Percentiles rank a stretch among this genome's conserved stretches.
phyloP scores from a whole-genome alignment of 1,140 invertebrate genomes.

The Microplitis mediator region DNA sequence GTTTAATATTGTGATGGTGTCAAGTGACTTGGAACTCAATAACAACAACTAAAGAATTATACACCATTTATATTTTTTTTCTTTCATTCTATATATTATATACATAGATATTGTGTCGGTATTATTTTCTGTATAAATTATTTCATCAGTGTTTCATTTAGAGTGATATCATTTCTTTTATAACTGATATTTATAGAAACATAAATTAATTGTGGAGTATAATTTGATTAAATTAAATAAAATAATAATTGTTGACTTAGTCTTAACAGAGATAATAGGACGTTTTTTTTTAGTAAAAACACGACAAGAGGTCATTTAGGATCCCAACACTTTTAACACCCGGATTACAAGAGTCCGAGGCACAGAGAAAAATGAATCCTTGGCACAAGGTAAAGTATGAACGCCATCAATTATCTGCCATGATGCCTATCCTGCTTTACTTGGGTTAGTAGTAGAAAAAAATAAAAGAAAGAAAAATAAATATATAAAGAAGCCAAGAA shows the following conservation, averaged over 20 bases:
- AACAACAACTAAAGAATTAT: neutral
- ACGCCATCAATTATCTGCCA: constrained; percentile 46
- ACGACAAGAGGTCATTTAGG: constrained; percentile 26
- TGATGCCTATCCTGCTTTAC: constrained; percentile 20
- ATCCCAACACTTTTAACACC: constrained; percentile 44
- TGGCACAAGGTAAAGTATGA: constrained; percentile 41
- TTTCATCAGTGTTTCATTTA: no score
- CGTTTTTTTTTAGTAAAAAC: neutral
- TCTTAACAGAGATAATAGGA: neutral
- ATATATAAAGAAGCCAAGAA: no score
- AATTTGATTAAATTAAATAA: neutral
- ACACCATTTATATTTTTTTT: no score
- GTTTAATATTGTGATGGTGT: constrained; percentile 35
- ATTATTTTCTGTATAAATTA: no score
- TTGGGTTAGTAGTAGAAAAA: neutral
- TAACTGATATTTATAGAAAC: no score
- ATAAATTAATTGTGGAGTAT: no score
- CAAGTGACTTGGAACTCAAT: constrained; percentile 35
- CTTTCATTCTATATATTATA: neutral
- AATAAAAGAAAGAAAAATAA: neutral
- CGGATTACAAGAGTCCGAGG: constrained; percentile 44
- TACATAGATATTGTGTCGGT: neutral
- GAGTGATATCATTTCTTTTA: no score
- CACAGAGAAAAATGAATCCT: neutral
- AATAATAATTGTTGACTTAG: neutral